phyloP scores from a whole-genome alignment of 2,888 invertebrate genomes.

The Portevinia maculata region DNA sequence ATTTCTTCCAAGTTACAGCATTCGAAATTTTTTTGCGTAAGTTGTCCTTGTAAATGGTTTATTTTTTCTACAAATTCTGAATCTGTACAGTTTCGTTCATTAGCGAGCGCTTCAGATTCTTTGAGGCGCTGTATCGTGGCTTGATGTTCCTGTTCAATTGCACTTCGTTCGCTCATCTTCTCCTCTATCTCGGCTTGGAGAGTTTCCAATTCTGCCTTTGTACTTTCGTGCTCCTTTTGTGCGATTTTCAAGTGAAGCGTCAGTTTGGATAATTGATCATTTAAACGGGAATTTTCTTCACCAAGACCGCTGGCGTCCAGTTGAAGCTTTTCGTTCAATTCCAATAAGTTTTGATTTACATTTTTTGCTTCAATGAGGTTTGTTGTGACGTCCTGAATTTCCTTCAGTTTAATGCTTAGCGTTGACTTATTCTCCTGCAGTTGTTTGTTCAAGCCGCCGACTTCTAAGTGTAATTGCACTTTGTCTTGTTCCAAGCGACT shows the following conservation, averaged over 20 bases:
- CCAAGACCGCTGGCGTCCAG: slow-evolving; percentile 44
- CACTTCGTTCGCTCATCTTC: slow-evolving; percentile 70
- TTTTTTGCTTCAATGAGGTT: slow-evolving; percentile 68
- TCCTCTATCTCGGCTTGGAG: slow-evolving; percentile 70
- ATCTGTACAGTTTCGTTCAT: slow-evolving; percentile 63
- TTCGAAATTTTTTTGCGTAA: slow-evolving; percentile 60
- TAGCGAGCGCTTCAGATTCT: slow-evolving; percentile 69
- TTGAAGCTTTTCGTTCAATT: slow-evolving; percentile 73
- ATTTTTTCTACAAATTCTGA: slow-evolving; percentile 72
- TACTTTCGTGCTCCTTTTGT: slow-evolving; percentile 66
- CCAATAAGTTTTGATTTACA: slow-evolving; percentile 21
- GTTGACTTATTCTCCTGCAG: slow-evolving; percentile 69
- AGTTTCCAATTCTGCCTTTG: slow-evolving; percentile 74
- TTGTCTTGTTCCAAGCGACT: slow-evolving; percentile 75
- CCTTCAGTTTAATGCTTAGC: slow-evolving; percentile 58
- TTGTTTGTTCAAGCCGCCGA: slow-evolving; percentile 77
- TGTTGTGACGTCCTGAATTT: slow-evolving; percentile 57
- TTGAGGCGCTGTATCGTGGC: slow-evolving; percentile 72
- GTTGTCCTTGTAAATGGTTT: slow-evolving; percentile 61
- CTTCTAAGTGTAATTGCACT: slow-evolving; percentile 77
- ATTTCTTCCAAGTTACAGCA: slow-evolving; percentile 62
- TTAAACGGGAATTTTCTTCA: slow-evolving; percentile 73
- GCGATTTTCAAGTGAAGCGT: slow-evolving; percentile 69
- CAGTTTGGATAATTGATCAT: slow-evolving; percentile 76
- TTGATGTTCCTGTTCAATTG: slow-evolving; percentile 73